Conservation (phyloP, 2,113 vertebrate genomes). For the Psophia crepitans region DNA sequence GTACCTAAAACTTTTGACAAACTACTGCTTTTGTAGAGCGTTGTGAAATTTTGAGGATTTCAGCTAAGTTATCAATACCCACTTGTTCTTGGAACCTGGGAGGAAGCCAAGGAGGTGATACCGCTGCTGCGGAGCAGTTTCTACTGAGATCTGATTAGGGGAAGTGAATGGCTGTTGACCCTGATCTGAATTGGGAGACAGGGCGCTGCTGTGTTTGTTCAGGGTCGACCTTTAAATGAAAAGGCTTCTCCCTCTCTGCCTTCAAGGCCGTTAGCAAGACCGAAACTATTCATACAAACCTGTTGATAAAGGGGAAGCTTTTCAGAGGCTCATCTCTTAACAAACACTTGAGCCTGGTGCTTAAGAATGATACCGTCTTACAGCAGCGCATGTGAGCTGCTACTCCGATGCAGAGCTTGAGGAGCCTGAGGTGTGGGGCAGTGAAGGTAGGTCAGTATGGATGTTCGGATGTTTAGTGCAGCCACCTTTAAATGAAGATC, state of each 20-base stretch:
- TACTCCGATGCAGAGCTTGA: rapidly evolving
- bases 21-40: neutral
- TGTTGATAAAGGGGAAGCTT: neutral
- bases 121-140: neutral
- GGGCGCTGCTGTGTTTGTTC: neutral
- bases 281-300: neutral
- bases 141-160: neutral
- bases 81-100: neutral
- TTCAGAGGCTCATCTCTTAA: neutral
- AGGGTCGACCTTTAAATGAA: neutral
- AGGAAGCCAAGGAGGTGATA: neutral
- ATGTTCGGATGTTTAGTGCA: neutral
- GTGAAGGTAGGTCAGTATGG: neutral
- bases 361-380: neutral
- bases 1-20: neutral
- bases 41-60: neutral
- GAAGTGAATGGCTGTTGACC: neutral
- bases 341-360: neutral
- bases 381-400: neutral
- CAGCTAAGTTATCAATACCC: neutral
- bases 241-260: neutral
- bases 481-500: neutral
- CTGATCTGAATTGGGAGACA: neutral
- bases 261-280: neutral
- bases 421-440: neutral